phyloP scores from a whole-genome alignment of 2,113 vertebrate genomes.

The Eurypyga helias region DNA sequence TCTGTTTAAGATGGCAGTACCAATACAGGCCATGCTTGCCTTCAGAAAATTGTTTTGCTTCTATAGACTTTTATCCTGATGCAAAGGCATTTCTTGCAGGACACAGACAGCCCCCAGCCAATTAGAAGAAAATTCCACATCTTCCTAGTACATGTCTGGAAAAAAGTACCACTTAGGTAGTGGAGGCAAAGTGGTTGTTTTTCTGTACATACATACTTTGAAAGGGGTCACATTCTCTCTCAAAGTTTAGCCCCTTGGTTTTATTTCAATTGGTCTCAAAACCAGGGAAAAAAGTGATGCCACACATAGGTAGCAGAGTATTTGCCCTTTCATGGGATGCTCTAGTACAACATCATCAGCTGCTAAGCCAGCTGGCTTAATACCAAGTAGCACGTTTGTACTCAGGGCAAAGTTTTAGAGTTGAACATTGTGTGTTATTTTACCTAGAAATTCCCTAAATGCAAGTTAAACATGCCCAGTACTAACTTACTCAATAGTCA shows the following conservation, averaged over 20 bases:
- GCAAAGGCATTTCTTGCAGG: background rate
- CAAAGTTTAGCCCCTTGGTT: background rate
- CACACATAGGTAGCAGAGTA: background rate
- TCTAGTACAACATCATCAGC: background rate
- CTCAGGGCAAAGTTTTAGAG: background rate
- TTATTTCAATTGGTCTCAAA: background rate
- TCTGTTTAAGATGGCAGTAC: background rate
- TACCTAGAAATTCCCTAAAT: conserved; percentile 36
- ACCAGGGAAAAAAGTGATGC: background rate
- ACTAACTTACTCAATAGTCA: conserved; percentile 96
- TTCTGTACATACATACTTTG: background rate
- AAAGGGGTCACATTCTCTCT: background rate
- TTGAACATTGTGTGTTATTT: background rate
- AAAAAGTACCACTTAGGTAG: background rate
- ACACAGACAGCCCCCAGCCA: background rate
- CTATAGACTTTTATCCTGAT: background rate
- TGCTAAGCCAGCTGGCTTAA: background rate
- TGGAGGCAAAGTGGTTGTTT: background rate
- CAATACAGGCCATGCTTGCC: background rate
- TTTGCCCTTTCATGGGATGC: background rate
- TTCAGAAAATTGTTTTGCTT: conserved; percentile 31
- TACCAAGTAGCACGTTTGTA: background rate
- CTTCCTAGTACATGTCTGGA: background rate
- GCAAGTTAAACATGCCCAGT: conserved; percentile 63
- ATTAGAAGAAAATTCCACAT: conserved; percentile 2